phyloP scores from a whole-genome alignment of 2,113 vertebrate genomes.

The Daubentonia madagascariensis region DNA sequence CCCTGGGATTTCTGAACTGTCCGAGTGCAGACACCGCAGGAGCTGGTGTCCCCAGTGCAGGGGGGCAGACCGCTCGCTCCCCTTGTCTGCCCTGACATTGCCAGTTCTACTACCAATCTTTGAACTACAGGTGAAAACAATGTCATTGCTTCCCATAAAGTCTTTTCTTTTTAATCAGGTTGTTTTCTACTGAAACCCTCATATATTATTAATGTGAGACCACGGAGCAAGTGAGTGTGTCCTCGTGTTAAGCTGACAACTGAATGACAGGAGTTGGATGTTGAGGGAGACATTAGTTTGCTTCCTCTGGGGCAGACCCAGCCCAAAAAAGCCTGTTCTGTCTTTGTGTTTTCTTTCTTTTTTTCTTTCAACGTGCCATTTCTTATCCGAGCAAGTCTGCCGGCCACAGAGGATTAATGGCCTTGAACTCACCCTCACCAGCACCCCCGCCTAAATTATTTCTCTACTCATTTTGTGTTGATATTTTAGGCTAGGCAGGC shows the following conservation, averaged over 20 bases:
- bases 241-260: not conserved
- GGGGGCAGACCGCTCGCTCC: not conserved
- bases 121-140: not conserved
- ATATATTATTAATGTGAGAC: rapidly evolving
- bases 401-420: not conserved
- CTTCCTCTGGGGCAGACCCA: rapidly evolving
- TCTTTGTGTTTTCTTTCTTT: not conserved
- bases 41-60: rapidly evolving
- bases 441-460: not conserved
- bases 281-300: not conserved
- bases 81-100: not conserved
- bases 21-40: not conserved
- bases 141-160: not conserved
- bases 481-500: constrained; percentile 14
- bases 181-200: not conserved
- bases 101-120: not conserved
- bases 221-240: not conserved
- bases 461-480: not conserved
- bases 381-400: not conserved
- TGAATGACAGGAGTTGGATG: not conserved
- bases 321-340: not conserved
- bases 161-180: not conserved
- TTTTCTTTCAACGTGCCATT: not conserved
- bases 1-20: not conserved
- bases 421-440: not conserved